These are phyloP conservation scores for Phainopepla nitens DNA, from an alignment of 2,113 vertebrate genomes.

Conservation along the genomic window DNA sequence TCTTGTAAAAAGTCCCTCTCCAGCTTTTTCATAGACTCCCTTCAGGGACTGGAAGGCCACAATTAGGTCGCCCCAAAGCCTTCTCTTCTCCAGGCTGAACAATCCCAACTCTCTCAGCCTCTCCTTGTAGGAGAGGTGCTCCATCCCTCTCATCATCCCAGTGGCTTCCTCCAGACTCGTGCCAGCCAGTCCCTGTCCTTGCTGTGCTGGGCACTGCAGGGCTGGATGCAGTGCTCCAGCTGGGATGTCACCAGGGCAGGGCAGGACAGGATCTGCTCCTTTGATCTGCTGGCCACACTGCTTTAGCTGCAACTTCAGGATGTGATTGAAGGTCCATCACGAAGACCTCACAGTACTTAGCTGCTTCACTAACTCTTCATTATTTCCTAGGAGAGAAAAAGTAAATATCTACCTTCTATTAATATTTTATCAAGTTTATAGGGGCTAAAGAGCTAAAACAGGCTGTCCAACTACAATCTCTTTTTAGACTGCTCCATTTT, in stretches of 20 bases:
- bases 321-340: neutral
- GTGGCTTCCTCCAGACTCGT: accelerated
- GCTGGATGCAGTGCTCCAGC: neutral
- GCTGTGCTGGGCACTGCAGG: neutral
- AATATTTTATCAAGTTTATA: neutral
- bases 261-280: neutral
- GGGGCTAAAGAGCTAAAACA: neutral
- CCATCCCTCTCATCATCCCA: too few species aligned
- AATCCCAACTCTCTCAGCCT: neutral
- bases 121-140: neutral
- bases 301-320: neutral
- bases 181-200: neutral
- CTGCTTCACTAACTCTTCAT: neutral
- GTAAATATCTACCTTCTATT: neutral
- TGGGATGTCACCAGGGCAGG: neutral
- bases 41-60: neutral
- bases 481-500: neutral
- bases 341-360: neutral
- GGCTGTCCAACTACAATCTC: neutral
- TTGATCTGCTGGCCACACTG: neutral
- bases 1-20: neutral
- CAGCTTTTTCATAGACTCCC: neutral
- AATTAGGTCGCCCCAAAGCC: neutral
- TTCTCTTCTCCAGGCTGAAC: neutral
- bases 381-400: neutral